Conservation (phyloP, 1,140 invertebrate species). For the Dendrolimus punctatus region DNA sequence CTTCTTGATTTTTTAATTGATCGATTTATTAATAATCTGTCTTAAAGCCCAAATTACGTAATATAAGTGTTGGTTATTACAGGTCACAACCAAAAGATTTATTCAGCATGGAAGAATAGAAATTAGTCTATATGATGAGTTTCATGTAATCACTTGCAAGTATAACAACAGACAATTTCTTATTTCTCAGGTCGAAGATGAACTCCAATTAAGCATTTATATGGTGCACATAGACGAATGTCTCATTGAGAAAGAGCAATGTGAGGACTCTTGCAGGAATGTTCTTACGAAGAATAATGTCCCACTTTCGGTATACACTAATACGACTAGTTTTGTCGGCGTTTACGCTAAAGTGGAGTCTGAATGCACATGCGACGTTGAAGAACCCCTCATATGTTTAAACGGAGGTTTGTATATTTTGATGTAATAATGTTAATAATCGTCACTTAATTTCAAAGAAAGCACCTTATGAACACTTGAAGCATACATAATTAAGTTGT, state of each 20-base stretch:
- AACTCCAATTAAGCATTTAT: slow-evolving; percentile 80
- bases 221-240: slow-evolving; percentile 94
- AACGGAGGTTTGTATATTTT: slow-evolving; percentile 75
- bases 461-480: too few relatives aligned
- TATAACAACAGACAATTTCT: neutral
- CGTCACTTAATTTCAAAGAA: too few relatives aligned
- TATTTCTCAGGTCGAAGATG: slow-evolving; percentile 75
- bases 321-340: slow-evolving; percentile 91
- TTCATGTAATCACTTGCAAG: neutral
- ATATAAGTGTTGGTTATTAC: too few relatives aligned
- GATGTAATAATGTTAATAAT: neutral
- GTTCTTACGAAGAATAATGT: slow-evolving; percentile 78
- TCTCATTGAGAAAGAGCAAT: slow-evolving; percentile 80
- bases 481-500: too few relatives aligned
- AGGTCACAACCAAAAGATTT: too few relatives aligned
- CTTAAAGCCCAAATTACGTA: too few relatives aligned
- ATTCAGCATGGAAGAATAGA: too few relatives aligned
- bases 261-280: slow-evolving; percentile 82
- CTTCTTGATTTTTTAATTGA: too few relatives aligned
- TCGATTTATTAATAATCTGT: too few relatives aligned
- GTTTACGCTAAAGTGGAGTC: slow-evolving; percentile 86
- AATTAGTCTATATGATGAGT: too few relatives aligned
- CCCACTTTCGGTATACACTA: slow-evolving; percentile 89
- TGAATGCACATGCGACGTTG: slow-evolving; percentile 79
- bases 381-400: slow-evolving; percentile 73